phyloP scores from a whole-genome alignment of 2,113 vertebrate species.

The Dascyllus trimaculatus region DNA sequence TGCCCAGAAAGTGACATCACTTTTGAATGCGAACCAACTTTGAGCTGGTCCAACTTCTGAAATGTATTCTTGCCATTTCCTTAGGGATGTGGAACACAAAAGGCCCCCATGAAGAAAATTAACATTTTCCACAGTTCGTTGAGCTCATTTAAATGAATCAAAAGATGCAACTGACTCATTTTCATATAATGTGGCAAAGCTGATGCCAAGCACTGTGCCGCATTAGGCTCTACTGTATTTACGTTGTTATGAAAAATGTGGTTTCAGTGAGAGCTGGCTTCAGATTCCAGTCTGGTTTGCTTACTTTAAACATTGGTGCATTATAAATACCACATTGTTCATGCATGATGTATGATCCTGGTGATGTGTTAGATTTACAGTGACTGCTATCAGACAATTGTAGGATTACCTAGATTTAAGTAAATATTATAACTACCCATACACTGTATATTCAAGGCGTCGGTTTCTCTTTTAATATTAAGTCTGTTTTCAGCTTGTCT shows the following conservation, averaged over 20 bases:
- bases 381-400: neutral
- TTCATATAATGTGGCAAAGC: conserved; percentile 54
- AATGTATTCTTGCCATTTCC: conserved; percentile 66
- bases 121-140: conserved; percentile 78
- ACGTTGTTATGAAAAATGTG: conserved; percentile 28
- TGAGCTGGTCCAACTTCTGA: conserved; percentile 61
- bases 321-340: neutral
- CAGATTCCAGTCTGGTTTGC: conserved; percentile 3
- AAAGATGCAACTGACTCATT: conserved; percentile 74
- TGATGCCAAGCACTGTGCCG: conserved; percentile 26
- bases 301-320: neutral
- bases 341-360: neutral
- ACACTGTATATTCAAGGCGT: neutral
- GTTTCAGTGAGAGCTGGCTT: conserved; percentile 16
- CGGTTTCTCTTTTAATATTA: neutral
- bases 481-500: conserved; percentile 5
- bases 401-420: no score
- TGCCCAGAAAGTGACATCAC: conserved; percentile 51
- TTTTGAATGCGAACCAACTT: conserved; percentile 56
- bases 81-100: conserved; percentile 71
- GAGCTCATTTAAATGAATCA: conserved; percentile 79
- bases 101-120: conserved; percentile 76
- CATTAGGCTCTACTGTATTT: conserved; percentile 41
- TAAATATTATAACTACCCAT: neutral
- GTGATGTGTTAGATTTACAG: neutral